Percentiles rank a stretch among this genome's conserved stretches.
phyloP scores from a whole-genome alignment of 2,113 vertebrate species.

The Ailurus styani region DNA sequence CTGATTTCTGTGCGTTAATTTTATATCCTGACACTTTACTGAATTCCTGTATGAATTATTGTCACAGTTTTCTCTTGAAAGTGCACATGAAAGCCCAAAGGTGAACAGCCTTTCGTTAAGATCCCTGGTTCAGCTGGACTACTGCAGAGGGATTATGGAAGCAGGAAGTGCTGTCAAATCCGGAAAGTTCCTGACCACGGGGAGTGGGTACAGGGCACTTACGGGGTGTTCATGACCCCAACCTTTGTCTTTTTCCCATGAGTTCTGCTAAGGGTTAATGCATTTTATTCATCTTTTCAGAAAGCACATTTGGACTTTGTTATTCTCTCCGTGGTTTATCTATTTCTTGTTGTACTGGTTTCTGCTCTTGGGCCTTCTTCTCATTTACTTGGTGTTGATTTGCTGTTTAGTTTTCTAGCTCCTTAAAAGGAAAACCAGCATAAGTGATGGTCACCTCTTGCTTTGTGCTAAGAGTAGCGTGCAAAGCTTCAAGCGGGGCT shows the following conservation, averaged over 20 bases:
- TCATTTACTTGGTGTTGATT: no score
- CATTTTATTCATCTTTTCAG: neutral
- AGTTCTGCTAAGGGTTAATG: no score
- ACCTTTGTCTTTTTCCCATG: neutral
- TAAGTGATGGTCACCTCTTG: neutral
- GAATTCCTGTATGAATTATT: no score
- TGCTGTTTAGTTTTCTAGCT: neutral
- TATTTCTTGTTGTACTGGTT: neutral
- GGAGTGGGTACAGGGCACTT: neutral
- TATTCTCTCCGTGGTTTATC: neutral
- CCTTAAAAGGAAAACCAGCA: neutral
- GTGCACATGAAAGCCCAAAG: neutral
- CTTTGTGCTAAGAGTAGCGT: neutral
- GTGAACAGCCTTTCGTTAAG: neutral
- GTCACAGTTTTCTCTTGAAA: neutral
- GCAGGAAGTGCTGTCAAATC: neutral
- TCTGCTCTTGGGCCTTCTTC: neutral
- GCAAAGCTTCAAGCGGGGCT: neutral
- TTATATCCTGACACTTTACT: no score
- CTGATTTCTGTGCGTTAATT: no score
- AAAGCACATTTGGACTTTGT: neutral
- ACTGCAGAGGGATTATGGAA: neutral
- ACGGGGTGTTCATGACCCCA: neutral
- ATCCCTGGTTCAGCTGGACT: neutral
- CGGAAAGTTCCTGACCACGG: neutral